Conservation (phyloP, 2,888 invertebrate genomes). For the Idaea dimidiata region DNA sequence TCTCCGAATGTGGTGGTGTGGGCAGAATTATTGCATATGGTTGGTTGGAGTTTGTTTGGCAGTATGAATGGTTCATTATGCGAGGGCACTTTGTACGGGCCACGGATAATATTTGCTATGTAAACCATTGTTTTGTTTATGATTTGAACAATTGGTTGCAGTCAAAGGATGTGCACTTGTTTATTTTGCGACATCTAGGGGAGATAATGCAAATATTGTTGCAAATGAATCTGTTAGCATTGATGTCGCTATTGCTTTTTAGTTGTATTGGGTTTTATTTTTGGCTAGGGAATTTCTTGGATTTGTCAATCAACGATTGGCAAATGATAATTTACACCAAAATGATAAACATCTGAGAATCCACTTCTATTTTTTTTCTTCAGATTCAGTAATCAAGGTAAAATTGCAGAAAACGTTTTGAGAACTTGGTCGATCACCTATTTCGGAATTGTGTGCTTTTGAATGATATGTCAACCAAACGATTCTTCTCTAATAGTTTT, state of each 20-base stretch:
- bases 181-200: slow-evolving; percentile 56
- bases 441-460: too few relatives aligned
- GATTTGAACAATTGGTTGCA: slow-evolving; percentile 77
- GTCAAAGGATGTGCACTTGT: slow-evolving; percentile 80
- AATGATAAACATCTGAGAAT: too few relatives aligned
- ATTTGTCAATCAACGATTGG: neutral
- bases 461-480: too few relatives aligned
- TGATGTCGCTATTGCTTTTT: neutral
- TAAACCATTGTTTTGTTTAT: slow-evolving; percentile 80
- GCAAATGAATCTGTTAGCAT: slow-evolving; percentile 29
- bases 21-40: slow-evolving; percentile 79
- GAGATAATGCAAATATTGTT: slow-evolving; percentile 51
- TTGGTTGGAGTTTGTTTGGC: slow-evolving; percentile 78
- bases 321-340: neutral
- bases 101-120: slow-evolving; percentile 76
- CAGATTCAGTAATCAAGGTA: too few relatives aligned
- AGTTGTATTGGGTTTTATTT: too few relatives aligned
- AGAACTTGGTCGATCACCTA: too few relatives aligned
- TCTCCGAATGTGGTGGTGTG: slow-evolving; percentile 45
- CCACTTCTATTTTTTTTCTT: too few relatives aligned
- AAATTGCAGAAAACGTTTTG: too few relatives aligned
- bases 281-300: neutral
- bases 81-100: slow-evolving; percentile 68
- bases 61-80: slow-evolving; percentile 80
- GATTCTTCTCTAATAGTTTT: too few relatives aligned